A percentile compares a stretch with the other conserved stretches of the same genome.
Evolutionary conservation across 2,113 vertebrate species (phyloP).

Genomic region (Hirundichthys speculiger): DNA sequence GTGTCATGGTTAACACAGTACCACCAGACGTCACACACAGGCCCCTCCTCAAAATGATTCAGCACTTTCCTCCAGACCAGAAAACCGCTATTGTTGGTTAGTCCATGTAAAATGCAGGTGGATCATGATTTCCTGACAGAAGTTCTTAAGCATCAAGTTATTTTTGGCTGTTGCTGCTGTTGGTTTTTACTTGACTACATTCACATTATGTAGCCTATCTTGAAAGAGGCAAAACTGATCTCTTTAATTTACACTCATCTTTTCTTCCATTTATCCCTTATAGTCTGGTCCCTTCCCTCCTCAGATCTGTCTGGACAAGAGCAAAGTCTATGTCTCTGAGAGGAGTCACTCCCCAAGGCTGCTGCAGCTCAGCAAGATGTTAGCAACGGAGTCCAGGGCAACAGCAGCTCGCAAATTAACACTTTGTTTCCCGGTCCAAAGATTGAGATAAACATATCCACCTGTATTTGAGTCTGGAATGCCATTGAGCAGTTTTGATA

Average conservation of each 20-base stretch:
- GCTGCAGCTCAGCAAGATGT: slow-evolving; percentile 46
- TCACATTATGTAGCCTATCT: not conserved
- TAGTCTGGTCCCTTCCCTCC: not conserved
- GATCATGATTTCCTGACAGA: not conserved
- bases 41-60: slow-evolving; percentile 54
- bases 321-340: slow-evolving; percentile 25
- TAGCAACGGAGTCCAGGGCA: slow-evolving; percentile 76
- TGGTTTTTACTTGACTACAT: not conserved
- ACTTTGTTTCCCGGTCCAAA: slow-evolving; percentile 50
- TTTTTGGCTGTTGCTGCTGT: not conserved
- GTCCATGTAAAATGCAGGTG: not conserved
- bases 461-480: too few relatives aligned
- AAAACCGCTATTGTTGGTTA: not conserved
- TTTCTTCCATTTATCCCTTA: rapidly evolving
- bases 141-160: not conserved
- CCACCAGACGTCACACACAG: slow-evolving; percentile 34
- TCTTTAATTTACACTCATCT: not conserved
- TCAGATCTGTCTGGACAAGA: slow-evolving; percentile 8
- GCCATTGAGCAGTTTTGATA: too few relatives aligned
- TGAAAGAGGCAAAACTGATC: not conserved
- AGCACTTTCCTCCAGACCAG: slow-evolving; percentile 43
- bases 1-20: slow-evolving; percentile 28
- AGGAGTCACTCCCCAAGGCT: slow-evolving; percentile 46
- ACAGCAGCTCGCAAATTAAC: slow-evolving; percentile 65
- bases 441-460: not conserved